Evolutionary conservation across 2,113 vertebrate genomes (phyloP), one percentile per base, ranked within the genome.

Genomic region (Proterorhinus semilunaris): DNA sequence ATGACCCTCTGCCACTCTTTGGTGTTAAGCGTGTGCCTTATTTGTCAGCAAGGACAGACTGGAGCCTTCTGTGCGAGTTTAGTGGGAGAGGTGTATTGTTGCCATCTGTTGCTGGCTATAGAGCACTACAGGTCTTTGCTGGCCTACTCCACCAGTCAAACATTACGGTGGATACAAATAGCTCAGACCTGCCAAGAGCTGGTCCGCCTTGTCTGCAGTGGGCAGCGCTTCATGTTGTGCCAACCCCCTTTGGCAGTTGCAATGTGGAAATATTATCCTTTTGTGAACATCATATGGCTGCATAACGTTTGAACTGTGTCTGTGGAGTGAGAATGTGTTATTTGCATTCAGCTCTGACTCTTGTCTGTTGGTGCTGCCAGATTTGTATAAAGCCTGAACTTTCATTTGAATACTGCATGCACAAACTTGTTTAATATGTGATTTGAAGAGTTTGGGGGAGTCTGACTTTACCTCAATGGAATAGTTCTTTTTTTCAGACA

Each of bases 81-180:
- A 66, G 42, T 59, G 68, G 50, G 46, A 45, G 71, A 83, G 82
- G 77, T 74, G 57, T 85, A 58, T 84, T 48, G 71, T 71, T 89
- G 88, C 88, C 89, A 86, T 85, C 88, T 91, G 90, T 80, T 82
- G 89, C 69, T 72, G 66, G 45, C 46, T 66, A 11, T 11, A 57
- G 13, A 74, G 79, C 66, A 89, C 65, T 86, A 75, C 90, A 90
- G 58, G 66, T 54, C 51, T 61, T 65, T 74, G 79, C 36, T 50
- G 27, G 48, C 6, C 68, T 68, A 66, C 82, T 50, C 69, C 68
- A 79, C 62, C 55, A 64, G 74, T 75, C 81, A 75, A 47, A 76
- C 74, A 68, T 82, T 65, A 48, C 46, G 46, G 59, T 62, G 54
- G 70, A 74, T 71, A 77, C 71, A 78, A 86, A 81, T 72, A 70